phyloP scores from a whole-genome alignment of 2,888 invertebrate species.

The Erebia epiphron region DNA sequence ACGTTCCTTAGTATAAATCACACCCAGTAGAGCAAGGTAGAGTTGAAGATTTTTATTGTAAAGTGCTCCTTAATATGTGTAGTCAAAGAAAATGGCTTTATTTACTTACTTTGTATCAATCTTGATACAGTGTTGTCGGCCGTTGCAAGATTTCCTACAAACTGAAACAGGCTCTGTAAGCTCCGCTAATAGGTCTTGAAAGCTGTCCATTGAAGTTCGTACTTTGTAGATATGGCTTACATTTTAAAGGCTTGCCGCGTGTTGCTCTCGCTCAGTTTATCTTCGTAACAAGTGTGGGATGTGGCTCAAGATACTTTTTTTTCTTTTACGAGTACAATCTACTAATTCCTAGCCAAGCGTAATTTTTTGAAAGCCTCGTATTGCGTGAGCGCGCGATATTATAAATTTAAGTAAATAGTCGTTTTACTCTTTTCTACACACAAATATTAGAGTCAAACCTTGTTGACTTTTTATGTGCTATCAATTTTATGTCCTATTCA shows the following conservation, averaged over 20 bases:
- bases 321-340: background rate
- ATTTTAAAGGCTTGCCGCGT: slow-evolving; percentile 16
- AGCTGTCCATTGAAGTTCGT: slow-evolving; percentile 16
- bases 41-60: too few relatives aligned
- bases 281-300: slow-evolving; percentile 7
- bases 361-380: too few relatives aligned
- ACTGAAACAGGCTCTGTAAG: slow-evolving; percentile 15
- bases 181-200: slow-evolving; percentile 24
- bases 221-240: slow-evolving; percentile 23
- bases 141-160: slow-evolving; percentile 7
- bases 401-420: too few relatives aligned
- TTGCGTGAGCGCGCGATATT: too few relatives aligned
- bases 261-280: slow-evolving; percentile 18
- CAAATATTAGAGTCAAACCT: too few relatives aligned
- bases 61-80: too few relatives aligned
- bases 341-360: background rate
- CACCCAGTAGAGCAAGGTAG: too few relatives aligned
- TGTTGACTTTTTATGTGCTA: too few relatives aligned
- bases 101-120: background rate
- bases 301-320: background rate
- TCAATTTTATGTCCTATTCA: too few relatives aligned
- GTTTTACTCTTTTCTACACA: too few relatives aligned
- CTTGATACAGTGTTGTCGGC: slow-evolving; percentile 6
- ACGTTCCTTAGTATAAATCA: too few relatives aligned
- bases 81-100: background rate